phyloP scores from a whole-genome alignment of 2,113 vertebrate species.

The Pterocles gutturalis region DNA sequence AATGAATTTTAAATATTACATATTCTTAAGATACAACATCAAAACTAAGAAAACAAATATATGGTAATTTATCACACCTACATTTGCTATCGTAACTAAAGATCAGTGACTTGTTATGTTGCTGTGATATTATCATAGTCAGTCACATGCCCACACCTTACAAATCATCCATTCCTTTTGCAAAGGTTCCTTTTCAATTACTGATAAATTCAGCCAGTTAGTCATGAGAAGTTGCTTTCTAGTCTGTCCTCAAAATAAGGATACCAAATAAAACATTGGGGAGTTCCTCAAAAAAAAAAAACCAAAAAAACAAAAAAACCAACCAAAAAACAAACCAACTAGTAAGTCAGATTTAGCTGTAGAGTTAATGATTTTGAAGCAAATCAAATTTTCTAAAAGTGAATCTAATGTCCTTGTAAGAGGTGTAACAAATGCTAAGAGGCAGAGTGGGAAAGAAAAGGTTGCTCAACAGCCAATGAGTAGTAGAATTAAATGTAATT shows the following conservation, averaged over 20 bases:
- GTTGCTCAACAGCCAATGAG: neutral
- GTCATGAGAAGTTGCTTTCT: neutral
- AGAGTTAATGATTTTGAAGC: neutral
- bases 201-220: neutral
- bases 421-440: neutral
- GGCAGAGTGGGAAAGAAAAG: neutral
- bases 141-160: neutral
- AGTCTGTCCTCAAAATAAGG: neutral
- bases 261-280: neutral
- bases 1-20: neutral
- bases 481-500: neutral
- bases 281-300: neutral
- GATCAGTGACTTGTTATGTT: neutral
- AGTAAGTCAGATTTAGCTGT: neutral
- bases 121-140: neutral
- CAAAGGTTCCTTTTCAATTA: neutral
- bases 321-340: no score
- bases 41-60: neutral
- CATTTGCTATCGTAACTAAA: neutral
- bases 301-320: neutral
- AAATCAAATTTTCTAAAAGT: neutral
- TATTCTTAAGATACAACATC: neutral
- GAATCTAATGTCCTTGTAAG: neutral
- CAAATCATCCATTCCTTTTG: neutral
- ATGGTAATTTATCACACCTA: neutral